A percentile compares a stretch with the other conserved stretches of the same genome.
phyloP scores from a whole-genome alignment of 2,888 invertebrate species.

The Ormyrus labotus region DNA sequence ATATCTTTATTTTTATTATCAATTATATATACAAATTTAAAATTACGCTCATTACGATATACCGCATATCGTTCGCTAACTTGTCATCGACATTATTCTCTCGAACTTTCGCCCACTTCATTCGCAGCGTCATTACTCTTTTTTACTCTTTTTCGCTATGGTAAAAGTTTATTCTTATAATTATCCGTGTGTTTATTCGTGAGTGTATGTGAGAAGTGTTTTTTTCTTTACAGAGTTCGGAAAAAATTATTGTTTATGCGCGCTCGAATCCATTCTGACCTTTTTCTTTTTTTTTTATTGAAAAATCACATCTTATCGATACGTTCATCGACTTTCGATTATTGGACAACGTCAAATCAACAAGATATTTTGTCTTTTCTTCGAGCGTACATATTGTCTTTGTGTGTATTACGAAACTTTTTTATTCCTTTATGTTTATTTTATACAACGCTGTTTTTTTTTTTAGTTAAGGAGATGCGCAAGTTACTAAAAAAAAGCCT shows the following conservation, averaged over 20 bases:
- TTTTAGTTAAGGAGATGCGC: constrained; percentile 15
- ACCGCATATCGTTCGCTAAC: constrained; percentile 33
- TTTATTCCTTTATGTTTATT: constrained; percentile 17
- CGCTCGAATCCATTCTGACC: constrained; percentile 2
- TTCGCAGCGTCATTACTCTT: background rate
- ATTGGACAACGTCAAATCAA: constrained; percentile 7
- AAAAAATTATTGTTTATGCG: constrained; percentile 9
- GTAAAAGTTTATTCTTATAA: constrained; percentile 35
- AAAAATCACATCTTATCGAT: constrained; percentile 21
- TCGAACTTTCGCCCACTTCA: constrained; percentile 42
- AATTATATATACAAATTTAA: constrained; percentile 74
- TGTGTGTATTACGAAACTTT: constrained; percentile 16
- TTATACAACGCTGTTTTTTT: constrained; percentile 38
- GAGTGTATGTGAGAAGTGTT: too few relatives aligned
- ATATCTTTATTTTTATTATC: constrained; percentile 73
- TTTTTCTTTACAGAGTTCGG: constrained; percentile 37
- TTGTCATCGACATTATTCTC: constrained; percentile 31
- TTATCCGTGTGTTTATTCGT: background rate
- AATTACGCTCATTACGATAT: constrained; percentile 65
- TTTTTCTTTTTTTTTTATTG: background rate
- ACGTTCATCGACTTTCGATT: background rate
- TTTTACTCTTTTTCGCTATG: constrained; percentile 9
- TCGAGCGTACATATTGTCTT: constrained; percentile 45
- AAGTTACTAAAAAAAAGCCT: constrained; percentile 12
- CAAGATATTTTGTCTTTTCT: constrained; percentile 7